Base-by-base conservation (phyloP, 2,113 vertebrate species). In the Meles meles region DNA sequence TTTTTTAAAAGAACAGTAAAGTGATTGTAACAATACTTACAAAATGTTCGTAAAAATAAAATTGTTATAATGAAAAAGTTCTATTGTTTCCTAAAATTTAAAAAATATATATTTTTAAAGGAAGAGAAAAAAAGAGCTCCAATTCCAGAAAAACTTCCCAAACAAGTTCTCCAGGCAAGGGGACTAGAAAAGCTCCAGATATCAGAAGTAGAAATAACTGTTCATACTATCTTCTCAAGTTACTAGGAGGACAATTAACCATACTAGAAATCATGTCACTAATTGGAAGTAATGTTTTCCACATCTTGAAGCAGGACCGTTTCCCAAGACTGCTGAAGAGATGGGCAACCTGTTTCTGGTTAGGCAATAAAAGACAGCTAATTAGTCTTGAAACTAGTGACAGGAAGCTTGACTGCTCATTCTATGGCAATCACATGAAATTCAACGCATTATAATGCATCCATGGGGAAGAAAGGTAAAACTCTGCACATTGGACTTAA, bases 21-120 rank as follows among this genome's bases (percentile, higher is more conserved):
- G 81, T 71, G 37, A 81, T 74, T 47, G 1, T 15, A 63, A 47
- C 42, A 57, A 34, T 37, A 37, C 29, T 71, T 84, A 57, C 0
- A 59, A 7, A 91, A 47, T 74, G 25, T 39, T 37, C 37, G n/a
- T 74, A 37, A 90, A 92, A 93, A 21, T 69, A 67, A 84, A 81
- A 88, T 27, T 39, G 20, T 59, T 76, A 34, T 15, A 81, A 39
- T 34, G 44, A 25, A 31, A 83, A 85, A 55, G 57, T 42, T 57
- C 34, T 10, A 37, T 39, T 61, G 39, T 55, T 49, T 67, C 21
- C 27, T 90, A 90, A 86, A 71, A n/a, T 37, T 39, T 6, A 37
- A 72, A 57, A 39, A 42, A 15, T 8, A 82, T 55, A 31, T 20
- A 74, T 69, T 88, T 88, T 90, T 37, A 14, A 34, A 82, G 74